Evolutionary conservation across 2,113 vertebrate genomes (phyloP).

Genomic region (Trichechus manatus): DNA sequence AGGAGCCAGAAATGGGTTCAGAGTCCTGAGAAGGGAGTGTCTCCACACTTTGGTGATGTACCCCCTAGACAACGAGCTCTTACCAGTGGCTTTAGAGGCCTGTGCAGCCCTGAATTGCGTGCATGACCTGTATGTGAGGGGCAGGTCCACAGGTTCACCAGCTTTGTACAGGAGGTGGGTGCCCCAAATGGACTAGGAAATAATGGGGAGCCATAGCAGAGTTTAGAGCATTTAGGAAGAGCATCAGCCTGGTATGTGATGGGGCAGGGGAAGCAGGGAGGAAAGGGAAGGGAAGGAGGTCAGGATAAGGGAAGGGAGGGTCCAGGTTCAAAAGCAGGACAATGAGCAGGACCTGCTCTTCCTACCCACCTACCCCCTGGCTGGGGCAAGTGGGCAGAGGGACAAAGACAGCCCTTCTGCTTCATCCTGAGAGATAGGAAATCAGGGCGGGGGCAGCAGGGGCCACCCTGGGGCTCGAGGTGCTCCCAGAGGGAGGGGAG

Average conservation of each 20-base stretch:
- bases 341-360: neutral
- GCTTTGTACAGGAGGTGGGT: neutral
- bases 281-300: neutral
- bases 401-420: neutral
- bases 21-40: neutral
- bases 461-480: too few relatives aligned
- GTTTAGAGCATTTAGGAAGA: neutral
- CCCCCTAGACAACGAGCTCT: neutral
- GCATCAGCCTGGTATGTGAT: neutral
- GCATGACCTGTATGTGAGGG: too few relatives aligned
- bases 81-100: neutral
- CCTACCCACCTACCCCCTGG: neutral
- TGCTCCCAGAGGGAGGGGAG: neutral
- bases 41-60: rapidly evolving
- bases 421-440: too few relatives aligned
- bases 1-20: neutral
- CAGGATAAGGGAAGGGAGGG: neutral
- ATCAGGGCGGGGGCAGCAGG: neutral
- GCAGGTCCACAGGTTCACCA: neutral
- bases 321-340: neutral
- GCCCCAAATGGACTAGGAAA: neutral
- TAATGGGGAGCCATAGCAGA: neutral
- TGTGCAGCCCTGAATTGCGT: neutral
- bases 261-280: neutral
- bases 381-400: neutral